Conservation (phyloP, 2,113 vertebrate species). For the Peucedramus taeniatus region DNA sequence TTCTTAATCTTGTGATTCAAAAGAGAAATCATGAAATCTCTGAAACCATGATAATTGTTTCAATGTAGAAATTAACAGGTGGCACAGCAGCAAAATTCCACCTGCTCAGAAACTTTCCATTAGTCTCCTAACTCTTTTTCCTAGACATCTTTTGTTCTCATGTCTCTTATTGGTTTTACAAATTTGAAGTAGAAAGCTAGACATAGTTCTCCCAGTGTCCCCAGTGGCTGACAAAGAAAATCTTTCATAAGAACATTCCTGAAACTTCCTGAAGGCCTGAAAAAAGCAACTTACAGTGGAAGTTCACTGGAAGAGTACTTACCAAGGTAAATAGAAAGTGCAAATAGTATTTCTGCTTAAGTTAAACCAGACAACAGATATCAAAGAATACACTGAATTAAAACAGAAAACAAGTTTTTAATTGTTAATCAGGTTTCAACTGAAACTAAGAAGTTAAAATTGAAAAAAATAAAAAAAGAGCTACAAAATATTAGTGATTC, state of each 20-base stretch:
- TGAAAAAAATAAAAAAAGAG: background rate
- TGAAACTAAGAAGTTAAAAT: background rate
- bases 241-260: background rate
- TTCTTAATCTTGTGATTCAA: background rate
- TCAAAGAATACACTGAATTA: background rate
- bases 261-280: background rate
- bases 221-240: background rate
- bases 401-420: background rate
- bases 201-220: background rate
- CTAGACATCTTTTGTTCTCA: background rate
- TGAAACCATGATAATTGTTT: background rate
- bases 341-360: background rate
- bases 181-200: background rate
- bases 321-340: background rate
- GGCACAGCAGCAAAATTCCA: background rate
- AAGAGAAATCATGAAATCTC: background rate
- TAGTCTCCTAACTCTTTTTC: background rate
- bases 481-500: background rate
- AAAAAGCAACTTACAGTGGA: background rate
- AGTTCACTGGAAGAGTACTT: background rate
- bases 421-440: background rate
- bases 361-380: background rate
- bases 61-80: background rate
- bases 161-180: background rate
- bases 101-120: background rate